Percentiles rank a stretch among this genome's conserved stretches.
Conservation (phyloP, 92 coral and sea anemone species). For the Paragorgia papillata region DNA sequence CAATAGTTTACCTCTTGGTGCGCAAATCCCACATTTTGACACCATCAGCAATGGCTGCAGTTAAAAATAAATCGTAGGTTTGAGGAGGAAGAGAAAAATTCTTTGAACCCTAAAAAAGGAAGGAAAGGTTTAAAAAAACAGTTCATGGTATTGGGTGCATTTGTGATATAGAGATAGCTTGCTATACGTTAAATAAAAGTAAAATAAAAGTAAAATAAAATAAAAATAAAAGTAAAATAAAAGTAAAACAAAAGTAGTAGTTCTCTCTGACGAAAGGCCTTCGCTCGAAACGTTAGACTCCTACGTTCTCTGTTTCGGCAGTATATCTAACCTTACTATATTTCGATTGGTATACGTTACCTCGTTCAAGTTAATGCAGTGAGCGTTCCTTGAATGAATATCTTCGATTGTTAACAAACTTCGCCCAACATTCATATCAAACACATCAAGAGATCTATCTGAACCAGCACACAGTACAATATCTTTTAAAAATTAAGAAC, state of each 20-base stretch:
- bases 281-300: no score
- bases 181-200: no score
- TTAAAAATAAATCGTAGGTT: slow-evolving; percentile 85
- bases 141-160: no score
- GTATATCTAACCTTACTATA: no score
- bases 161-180: no score
- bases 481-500: slow-evolving; percentile 63
- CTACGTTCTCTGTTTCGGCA: no score
- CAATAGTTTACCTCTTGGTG: slow-evolving; percentile 63
- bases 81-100: slow-evolving; percentile 83
- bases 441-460: slow-evolving; percentile 82
- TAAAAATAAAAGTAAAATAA: no score
- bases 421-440: slow-evolving; percentile 90
- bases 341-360: no score
- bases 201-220: no score
- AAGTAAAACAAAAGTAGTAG: no score
- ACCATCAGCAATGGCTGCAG: slow-evolving; percentile 92
- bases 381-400: slow-evolving; percentile 83
- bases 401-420: slow-evolving; percentile 81
- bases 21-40: slow-evolving; percentile 97
- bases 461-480: slow-evolving; percentile 94
- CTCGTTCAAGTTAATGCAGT: slow-evolving; percentile 85
- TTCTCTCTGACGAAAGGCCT: no score
- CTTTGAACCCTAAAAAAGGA: slow-evolving; percentile 73
- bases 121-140: neutral